Evolutionary conservation across 2,113 vertebrate genomes (phyloP).

Genomic region (Xiphophorus hellerii): DNA sequence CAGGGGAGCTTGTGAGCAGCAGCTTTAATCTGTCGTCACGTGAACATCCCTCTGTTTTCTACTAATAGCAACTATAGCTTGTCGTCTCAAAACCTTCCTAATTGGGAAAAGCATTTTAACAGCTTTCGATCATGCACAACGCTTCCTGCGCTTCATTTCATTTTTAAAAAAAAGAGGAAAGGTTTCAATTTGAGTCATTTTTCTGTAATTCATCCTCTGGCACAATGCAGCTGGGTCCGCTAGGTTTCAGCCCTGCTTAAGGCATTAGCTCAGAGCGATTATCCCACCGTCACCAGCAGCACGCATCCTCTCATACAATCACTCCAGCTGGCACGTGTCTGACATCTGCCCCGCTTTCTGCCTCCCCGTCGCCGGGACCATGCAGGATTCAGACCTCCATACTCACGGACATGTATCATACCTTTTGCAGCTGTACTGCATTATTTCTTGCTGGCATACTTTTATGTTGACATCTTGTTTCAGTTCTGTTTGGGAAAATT

Average conservation of each 20-base stretch:
- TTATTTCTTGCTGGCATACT: no score
- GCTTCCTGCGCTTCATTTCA: not conserved
- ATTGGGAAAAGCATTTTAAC: not conserved
- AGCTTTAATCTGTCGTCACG: constrained; percentile 39
- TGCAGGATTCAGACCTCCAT: constrained; percentile 19
- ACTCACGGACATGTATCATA: not conserved
- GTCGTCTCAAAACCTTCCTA: not conserved
- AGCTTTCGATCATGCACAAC: not conserved
- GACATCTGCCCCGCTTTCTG: constrained; percentile 34
- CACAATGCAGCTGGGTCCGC: constrained; percentile 42
- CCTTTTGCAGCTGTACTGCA: no score
- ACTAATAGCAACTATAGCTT: not conserved
- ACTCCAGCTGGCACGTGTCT: constrained; percentile 45
- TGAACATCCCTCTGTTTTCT: constrained; percentile 1
- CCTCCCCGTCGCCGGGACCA: not conserved
- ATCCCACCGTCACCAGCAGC: constrained; percentile 59
- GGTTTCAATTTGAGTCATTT: not conserved
- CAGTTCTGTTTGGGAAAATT: no score
- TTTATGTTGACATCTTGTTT: no score
- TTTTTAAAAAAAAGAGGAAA: not conserved
- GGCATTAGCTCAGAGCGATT: constrained; percentile 66
- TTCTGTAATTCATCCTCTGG: constrained; percentile 1
- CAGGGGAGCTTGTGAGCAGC: not conserved
- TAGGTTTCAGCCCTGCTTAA: constrained; percentile 62
- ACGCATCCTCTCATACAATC: constrained; percentile 51